Evolutionary conservation across 2,113 vertebrate species (phyloP).

Genomic region (Rhineura floridana): DNA sequence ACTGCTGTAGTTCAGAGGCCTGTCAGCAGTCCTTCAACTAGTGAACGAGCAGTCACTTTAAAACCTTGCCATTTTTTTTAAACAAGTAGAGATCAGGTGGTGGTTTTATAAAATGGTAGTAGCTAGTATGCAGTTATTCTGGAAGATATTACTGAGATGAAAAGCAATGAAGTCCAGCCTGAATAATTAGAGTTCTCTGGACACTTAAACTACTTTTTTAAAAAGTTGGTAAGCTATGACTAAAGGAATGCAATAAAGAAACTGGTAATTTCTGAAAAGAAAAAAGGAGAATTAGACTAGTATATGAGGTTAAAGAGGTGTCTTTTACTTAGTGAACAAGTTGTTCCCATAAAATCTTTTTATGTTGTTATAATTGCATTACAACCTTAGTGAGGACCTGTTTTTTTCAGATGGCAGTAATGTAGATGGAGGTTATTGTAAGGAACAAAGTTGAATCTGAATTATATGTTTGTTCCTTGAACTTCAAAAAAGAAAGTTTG

Average conservation of each 20-base stretch:
- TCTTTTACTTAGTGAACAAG: background rate
- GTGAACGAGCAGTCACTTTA: background rate
- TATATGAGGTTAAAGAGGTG: background rate
- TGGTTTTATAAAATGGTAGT: background rate
- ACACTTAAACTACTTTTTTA: background rate
- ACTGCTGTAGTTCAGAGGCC: no score
- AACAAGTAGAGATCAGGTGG: no score
- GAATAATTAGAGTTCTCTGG: background rate
- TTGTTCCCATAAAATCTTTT: background rate
- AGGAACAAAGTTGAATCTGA: background rate
- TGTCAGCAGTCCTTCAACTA: background rate
- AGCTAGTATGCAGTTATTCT: background rate
- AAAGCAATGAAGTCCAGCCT: background rate
- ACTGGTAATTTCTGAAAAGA: no score
- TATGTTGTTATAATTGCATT: background rate
- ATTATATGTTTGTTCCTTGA: no score
- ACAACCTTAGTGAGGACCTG: background rate
- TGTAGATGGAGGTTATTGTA: background rate
- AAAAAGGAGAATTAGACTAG: background rate
- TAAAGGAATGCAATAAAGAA: no score
- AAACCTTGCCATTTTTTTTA: no score
- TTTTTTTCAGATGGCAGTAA: background rate
- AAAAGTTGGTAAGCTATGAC: no score
- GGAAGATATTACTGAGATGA: background rate
- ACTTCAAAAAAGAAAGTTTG: no score